Percentiles rank a stretch among this genome's conserved stretches.
These are phyloP conservation scores for Cynodonichthys magdalenae DNA, from an alignment of 2,797 vertebrate genomes.

Conservation along the genomic window DNA sequence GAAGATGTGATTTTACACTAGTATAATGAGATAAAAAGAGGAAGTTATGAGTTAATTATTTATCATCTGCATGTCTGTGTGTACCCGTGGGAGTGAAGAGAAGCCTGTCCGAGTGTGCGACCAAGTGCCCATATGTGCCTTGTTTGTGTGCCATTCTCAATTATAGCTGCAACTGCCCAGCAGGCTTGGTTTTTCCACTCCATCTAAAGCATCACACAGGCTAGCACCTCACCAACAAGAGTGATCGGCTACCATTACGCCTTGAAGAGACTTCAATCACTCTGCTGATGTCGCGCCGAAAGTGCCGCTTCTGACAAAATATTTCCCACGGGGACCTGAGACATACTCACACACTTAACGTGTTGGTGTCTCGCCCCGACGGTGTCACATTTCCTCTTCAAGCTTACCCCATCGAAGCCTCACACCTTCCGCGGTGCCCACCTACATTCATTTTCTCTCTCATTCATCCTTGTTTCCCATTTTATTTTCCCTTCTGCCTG, in stretches of 20 bases:
- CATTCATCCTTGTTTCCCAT: constrained; percentile 1
- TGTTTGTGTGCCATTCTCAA: constrained; percentile 65
- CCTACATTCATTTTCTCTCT: constrained; percentile 14
- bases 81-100: constrained; percentile 5
- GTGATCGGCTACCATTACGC: constrained; percentile 54
- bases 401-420: constrained; percentile 22
- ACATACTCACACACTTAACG: constrained; percentile 18
- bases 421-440: constrained; percentile 20
- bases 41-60: neutral
- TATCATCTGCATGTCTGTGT: constrained; percentile 11
- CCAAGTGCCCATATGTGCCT: constrained; percentile 57
- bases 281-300: constrained; percentile 31
- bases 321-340: constrained; percentile 33
- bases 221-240: constrained; percentile 44
- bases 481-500: constrained; percentile 10
- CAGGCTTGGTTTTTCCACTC: constrained; percentile 63
- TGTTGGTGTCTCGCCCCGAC: constrained; percentile 24
- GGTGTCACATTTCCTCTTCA: constrained; percentile 15
- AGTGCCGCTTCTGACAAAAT: constrained; percentile 31
- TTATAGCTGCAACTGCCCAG: constrained; percentile 61
- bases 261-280: constrained; percentile 51
- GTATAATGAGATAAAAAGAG: neutral
- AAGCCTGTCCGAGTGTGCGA: constrained; percentile 28
- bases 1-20: neutral
- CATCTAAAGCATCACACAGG: constrained; percentile 38